A percentile compares a stretch with the other conserved stretches of the same genome.
Conservation (phyloP, 30 jellyfish, hydroid and myxozoan species). For the Clytia hemisphaerica region DNA sequence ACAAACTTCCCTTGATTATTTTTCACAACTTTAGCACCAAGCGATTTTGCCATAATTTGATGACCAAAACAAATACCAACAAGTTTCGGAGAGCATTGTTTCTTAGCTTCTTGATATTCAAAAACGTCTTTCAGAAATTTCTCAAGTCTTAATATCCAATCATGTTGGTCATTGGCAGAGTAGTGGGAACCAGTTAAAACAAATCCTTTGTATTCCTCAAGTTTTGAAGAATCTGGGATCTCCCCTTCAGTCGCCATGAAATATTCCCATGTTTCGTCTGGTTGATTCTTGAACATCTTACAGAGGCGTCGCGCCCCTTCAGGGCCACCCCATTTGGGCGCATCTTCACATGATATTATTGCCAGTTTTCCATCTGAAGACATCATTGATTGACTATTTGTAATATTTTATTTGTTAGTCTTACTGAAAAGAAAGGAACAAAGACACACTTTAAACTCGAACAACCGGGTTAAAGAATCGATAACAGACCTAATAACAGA, state of each 20-base stretch:
- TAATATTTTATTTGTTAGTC: too few relatives aligned
- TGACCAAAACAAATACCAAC: conserved; percentile 90
- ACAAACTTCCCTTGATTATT: conserved; percentile 44
- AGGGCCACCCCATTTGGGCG: conserved; percentile 18
- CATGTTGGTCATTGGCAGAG: conserved; percentile 57
- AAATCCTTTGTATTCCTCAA: conserved; percentile 54
- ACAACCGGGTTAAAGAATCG: too few relatives aligned
- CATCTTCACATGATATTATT: conserved; percentile 23
- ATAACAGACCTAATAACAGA: too few relatives aligned
- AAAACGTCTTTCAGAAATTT: conserved; percentile 35
- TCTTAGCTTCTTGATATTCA: neutral
- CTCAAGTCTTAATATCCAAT: conserved; percentile 62
- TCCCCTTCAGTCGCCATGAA: conserved; percentile 5
- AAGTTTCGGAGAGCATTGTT: conserved; percentile 22
- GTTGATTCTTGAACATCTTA: neutral
- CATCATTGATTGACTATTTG: too few relatives aligned
- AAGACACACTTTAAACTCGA: too few relatives aligned
- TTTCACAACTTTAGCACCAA: conserved; percentile 70
- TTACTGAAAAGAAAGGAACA: too few relatives aligned
- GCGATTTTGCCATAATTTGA: conserved; percentile 76
- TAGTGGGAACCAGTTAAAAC: conserved; percentile 78
- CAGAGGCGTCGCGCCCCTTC: neutral
- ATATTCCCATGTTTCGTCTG: conserved; percentile 7
- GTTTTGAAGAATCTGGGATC: conserved; percentile 2
- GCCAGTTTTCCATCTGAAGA: too few relatives aligned